A percentile compares a stretch with the other conserved stretches of the same genome.
Evolutionary conservation across 2,797 vertebrate species (phyloP).

Genomic region (Cyclura pinguis): DNA sequence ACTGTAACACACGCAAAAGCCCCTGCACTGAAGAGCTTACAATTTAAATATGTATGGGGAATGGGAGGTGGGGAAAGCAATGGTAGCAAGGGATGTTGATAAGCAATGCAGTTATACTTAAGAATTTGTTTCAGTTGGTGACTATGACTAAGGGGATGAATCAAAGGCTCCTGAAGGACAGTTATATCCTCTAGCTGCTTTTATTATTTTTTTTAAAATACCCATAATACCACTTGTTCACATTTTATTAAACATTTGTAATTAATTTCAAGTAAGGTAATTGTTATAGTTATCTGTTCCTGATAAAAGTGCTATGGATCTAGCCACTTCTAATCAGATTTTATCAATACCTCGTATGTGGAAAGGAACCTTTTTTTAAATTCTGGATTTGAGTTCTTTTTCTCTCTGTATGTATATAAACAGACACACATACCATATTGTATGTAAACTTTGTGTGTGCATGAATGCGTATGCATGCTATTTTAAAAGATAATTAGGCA

Average conservation of each 20-base stretch:
- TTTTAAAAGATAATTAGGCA: no score
- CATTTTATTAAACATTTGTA: not conserved
- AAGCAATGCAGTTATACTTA: not conserved
- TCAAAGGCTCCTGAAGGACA: not conserved
- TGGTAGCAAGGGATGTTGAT: not conserved
- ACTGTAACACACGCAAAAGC: not conserved
- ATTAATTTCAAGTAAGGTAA: no score
- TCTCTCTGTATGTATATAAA: not conserved
- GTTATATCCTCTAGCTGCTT: not conserved
- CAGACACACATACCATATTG: not conserved
- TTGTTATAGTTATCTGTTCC: not conserved
- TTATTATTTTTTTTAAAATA: not conserved
- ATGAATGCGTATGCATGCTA: not conserved
- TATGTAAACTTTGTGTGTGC: not conserved
- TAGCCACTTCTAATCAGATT: not conserved
- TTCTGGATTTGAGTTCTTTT: not conserved
- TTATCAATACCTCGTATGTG: not conserved
- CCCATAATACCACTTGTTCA: not conserved
- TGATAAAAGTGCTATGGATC: not conserved
- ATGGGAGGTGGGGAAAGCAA: not conserved
- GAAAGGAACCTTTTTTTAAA: not conserved
- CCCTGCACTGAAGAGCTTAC: conserved; percentile 19
- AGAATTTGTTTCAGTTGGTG: not conserved
- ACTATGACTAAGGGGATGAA: not conserved
- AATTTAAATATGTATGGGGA: conserved; percentile 7